A percentile compares a stretch with the other conserved stretches of the same genome.
These are phyloP conservation scores for Muscina levida DNA, from an alignment of 2,888 invertebrate genomes.

Conservation along the genomic window DNA sequence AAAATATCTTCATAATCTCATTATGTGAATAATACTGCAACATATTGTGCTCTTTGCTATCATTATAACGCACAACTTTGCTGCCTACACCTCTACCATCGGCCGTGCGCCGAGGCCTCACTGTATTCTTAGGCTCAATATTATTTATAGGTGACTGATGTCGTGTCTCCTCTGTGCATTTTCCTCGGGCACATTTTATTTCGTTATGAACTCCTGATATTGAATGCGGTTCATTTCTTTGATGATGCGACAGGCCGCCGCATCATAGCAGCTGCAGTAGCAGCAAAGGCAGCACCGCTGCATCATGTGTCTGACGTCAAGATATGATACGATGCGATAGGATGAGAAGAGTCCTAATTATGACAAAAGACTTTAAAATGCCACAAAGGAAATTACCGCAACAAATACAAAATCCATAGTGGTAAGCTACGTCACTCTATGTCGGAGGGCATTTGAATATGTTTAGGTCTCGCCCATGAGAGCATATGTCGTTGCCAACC, in stretches of 20 bases:
- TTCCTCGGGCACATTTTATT: conserved; percentile 29
- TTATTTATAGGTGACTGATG: conserved; percentile 40
- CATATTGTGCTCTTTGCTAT: too few relatives aligned
- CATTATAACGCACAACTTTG: too few relatives aligned
- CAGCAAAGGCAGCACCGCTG: not conserved
- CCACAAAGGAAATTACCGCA: not conserved
- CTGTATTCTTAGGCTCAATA: conserved; percentile 8
- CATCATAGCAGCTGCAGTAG: not conserved
- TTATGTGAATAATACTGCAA: too few relatives aligned
- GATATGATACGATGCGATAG: not conserved
- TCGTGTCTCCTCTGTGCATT: conserved; percentile 31
- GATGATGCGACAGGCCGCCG: not conserved
- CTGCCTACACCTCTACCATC: too few relatives aligned
- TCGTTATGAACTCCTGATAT: conserved; percentile 34
- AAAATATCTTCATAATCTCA: too few relatives aligned
- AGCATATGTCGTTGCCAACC: too few relatives aligned
- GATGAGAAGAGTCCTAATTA: conserved; percentile 38
- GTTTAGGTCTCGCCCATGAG: not conserved
- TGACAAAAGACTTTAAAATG: conserved; percentile 24
- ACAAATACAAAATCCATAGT: not conserved
- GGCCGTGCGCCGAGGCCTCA: conserved; percentile 8
- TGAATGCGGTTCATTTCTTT: conserved; percentile 35
- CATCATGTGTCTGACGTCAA: not conserved
- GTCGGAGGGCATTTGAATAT: not conserved
- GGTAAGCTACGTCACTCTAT: not conserved